Evolutionary conservation across 2,888 invertebrate species (phyloP).

Genomic region (Nomada fabriciana): DNA sequence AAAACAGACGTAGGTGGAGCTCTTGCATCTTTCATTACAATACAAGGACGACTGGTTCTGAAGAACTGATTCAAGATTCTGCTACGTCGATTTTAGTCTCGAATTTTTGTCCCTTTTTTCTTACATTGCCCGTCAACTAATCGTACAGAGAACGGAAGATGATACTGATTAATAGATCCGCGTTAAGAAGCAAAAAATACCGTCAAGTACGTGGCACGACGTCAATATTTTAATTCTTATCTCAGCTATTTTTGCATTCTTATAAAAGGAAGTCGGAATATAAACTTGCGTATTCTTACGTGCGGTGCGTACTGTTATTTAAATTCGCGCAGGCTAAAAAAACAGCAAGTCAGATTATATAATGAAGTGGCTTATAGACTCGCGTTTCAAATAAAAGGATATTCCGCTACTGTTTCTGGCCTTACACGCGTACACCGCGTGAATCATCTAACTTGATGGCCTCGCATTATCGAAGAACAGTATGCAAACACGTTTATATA

Average conservation of each 20-base stretch:
- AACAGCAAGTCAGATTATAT: constrained; percentile 12
- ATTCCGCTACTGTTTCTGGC: constrained; percentile 5
- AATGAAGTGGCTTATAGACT: constrained; percentile 1
- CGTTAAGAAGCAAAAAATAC: neutral
- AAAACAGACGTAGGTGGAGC: constrained; percentile 71
- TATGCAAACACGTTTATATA: neutral
- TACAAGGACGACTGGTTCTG: constrained; percentile 69
- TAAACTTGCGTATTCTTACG: neutral
- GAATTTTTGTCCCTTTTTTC: neutral
- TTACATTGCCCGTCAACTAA: neutral
- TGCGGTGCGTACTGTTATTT: neutral
- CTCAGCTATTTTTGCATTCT: neutral
- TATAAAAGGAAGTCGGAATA: neutral
- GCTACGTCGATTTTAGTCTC: constrained; percentile 22
- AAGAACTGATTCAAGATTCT: constrained; percentile 26
- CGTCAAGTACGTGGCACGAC: neutral
- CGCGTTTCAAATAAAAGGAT: constrained; percentile 23
- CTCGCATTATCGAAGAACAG: neutral
- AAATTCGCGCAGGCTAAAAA: constrained; percentile 5
- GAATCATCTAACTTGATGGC: constrained; percentile 17
- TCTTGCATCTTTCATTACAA: constrained; percentile 70
- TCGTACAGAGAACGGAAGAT: neutral
- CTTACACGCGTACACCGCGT: constrained; percentile 6
- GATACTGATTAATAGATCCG: constrained; percentile 9
- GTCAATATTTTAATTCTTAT: neutral